These are phyloP conservation scores for Megaustenia siamemsis DNA, from an alignment of 2,888 invertebrate species.

Conservation along the genomic window DNA sequence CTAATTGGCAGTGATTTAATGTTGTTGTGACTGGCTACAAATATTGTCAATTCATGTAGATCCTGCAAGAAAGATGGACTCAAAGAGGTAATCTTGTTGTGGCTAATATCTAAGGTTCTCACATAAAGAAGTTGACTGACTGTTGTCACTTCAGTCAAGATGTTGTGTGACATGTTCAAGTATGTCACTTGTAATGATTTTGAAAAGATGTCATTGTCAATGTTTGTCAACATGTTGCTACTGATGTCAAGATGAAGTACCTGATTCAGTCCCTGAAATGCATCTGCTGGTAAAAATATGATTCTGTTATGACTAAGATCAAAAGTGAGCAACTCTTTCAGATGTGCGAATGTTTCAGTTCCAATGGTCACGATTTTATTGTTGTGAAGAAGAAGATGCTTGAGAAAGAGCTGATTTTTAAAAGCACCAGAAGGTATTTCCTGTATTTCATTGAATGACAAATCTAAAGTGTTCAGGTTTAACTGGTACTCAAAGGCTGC, in stretches of 20 bases:
- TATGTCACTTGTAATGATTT: conserved; percentile 39
- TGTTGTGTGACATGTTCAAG: conserved; percentile 56
- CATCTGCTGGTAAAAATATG: conserved; percentile 38
- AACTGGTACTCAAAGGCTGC: conserved; percentile 54
- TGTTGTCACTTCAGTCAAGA: conserved; percentile 31
- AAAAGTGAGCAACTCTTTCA: conserved; percentile 35
- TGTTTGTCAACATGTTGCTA: conserved; percentile 59
- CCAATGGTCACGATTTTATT: conserved; percentile 14
- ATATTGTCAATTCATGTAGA: conserved; percentile 55
- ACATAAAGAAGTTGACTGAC: conserved; percentile 17
- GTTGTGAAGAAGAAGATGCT: conserved; percentile 20
- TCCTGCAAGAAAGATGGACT: conserved; percentile 57
- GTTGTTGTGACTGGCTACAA: conserved; percentile 60
- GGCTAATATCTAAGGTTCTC: conserved; percentile 59
- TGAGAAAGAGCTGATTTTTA: not conserved
- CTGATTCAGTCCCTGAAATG: conserved; percentile 34
- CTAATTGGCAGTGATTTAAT: conserved; percentile 57
- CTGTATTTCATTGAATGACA: conserved; percentile 53
- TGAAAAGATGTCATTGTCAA: conserved; percentile 56
- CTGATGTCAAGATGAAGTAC: conserved; percentile 58
- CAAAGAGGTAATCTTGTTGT: conserved; percentile 59
- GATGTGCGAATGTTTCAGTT: not conserved
- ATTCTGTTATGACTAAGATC: conserved; percentile 35
- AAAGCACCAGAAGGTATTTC: conserved; percentile 37
- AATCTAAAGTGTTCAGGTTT: conserved; percentile 46